Conservation (phyloP, 1,140 invertebrate species). For the Pygmarrhopalites habei region DNA sequence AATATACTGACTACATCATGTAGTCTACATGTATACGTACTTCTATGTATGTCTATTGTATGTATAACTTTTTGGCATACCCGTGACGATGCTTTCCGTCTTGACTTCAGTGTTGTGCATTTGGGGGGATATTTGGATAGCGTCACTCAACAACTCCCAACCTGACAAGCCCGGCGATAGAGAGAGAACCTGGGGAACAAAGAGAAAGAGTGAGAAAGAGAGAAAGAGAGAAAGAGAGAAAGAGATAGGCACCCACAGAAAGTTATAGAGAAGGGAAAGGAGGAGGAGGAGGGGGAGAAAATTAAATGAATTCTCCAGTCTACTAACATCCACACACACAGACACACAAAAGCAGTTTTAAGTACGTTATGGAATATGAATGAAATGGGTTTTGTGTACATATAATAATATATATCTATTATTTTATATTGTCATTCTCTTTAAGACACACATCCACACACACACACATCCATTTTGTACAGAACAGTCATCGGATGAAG, state of each 20-base stretch:
- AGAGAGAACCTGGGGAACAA: slow-evolving; percentile 16
- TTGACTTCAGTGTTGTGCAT: slow-evolving; percentile 36
- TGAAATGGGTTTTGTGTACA: slow-evolving; percentile 2
- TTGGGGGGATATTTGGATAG: no score
- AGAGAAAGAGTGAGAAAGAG: slow-evolving; percentile 2
- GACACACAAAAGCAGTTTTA: background rate
- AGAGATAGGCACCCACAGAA: no score
- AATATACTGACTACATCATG: no score
- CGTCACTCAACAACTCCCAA: background rate
- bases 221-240: background rate
- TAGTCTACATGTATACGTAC: background rate
- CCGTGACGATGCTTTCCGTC: slow-evolving; percentile 20
- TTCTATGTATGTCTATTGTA: background rate
- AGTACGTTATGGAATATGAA: slow-evolving; percentile 1
- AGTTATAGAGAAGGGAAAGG: no score
- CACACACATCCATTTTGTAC: no score
- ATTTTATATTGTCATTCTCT: no score
- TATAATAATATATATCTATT: no score
- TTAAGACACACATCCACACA: no score
- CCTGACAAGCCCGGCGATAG: background rate
- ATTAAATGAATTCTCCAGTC: no score
- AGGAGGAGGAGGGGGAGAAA: background rate
- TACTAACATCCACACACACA: no score
- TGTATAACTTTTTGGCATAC: background rate
- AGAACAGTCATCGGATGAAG: no score